Base-by-base conservation (phyloP, 1,140 invertebrate species). In the Caerostris extrusa region DNA sequence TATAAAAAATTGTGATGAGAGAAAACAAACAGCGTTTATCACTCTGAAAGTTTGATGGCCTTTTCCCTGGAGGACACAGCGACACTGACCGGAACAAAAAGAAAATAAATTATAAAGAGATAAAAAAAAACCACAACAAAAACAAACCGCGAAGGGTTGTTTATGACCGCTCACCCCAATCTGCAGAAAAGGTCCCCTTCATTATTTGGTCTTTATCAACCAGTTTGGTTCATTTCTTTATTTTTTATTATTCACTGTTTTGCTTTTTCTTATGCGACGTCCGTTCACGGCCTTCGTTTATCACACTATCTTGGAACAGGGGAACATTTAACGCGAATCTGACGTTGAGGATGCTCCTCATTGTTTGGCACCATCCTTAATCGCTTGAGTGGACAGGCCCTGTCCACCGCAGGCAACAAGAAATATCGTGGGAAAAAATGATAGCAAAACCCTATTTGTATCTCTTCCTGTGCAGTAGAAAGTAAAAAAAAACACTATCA, bases 1-100 rank as follows among this genome's bases (percentile, higher is more conserved):
- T n/a, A 69, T 8, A 77, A 14, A 60, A 55, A 17, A 60, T 5
- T 6, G 50, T 17, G n/a, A 19, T 17, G 89, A 81, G 3, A 19
- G 14, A 61, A 90, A 58, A 90, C 61, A 90, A 81, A 90, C 19
- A 90, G 53, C 53, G 17, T 81, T 90, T 81, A 19, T 14, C 56
- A 60, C 69, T 71, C 58, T 58, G 81, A 81, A 90, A 55, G 89
- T 69, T 90, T 90, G 89, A 90, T 90, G 89, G 89, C 89, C 89
- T 90, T 60, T 90, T 34, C 34, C 50, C 57, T n/a, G 7, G 50
- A 81, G 89, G 71, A 77, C 71, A 90, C 89, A 60, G 60, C 56
- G 85, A 87, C 85, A 87, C 85, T 61, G 10, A 2, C 71, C 71
- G 71, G 34, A 77, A 77, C 7, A 77, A 77, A 14, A 50, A 77